These are phyloP conservation scores for Diplogasteroides magnus DNA, from an alignment of 1,140 invertebrate genomes.

Conservation along the genomic window DNA sequence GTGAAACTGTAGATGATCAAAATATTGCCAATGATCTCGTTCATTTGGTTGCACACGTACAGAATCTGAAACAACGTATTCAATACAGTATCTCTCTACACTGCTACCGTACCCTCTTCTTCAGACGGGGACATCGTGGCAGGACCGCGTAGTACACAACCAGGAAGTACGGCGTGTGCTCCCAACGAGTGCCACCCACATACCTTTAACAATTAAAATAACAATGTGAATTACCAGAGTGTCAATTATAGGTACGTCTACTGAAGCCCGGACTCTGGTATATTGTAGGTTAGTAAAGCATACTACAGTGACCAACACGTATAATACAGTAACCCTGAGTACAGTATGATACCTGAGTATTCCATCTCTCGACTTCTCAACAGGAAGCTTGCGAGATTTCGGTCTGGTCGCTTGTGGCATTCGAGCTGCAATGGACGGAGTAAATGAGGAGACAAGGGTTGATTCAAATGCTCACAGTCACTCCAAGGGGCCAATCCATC, in stretches of 20 bases:
- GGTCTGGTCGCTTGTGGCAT: background rate
- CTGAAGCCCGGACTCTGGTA: too few species aligned
- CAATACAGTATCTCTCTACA: background rate
- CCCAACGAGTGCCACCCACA: constrained; percentile 1
- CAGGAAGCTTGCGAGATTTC: background rate
- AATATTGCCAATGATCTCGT: constrained; percentile 21
- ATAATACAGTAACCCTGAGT: background rate
- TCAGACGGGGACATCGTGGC: constrained; percentile 22
- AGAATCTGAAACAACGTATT: constrained; percentile 18
- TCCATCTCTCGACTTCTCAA: constrained; percentile 11
- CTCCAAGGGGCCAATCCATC: constrained; percentile 24
- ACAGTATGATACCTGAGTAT: background rate
- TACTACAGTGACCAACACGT: constrained; percentile 7
- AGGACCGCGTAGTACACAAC: constrained; percentile 19
- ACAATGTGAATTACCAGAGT: background rate
- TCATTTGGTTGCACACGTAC: constrained; percentile 14
- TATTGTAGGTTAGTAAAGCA: too few species aligned
- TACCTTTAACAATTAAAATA: background rate
- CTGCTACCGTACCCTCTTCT: constrained; percentile 5
- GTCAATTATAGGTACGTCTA: background rate
- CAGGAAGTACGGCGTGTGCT: constrained; percentile 7
- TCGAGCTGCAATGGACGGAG: background rate
- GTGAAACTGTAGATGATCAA: constrained; percentile 30
- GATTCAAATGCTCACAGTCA: constrained; percentile 2
- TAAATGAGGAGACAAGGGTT: background rate